These are phyloP conservation scores for Altica lythri DNA, from an alignment of 2,888 invertebrate species.

Conservation along the genomic window DNA sequence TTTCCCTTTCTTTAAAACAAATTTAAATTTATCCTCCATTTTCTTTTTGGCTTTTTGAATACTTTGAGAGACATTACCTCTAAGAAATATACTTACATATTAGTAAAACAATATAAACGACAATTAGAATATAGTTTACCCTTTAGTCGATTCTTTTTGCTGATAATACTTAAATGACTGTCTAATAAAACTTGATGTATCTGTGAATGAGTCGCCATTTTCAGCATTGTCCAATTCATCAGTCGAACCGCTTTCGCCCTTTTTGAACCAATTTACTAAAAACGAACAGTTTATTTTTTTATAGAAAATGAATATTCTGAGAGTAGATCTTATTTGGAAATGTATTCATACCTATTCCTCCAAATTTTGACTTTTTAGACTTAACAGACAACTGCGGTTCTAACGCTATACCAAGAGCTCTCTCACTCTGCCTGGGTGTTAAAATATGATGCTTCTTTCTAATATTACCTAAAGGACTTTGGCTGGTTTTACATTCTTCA, in stretches of 20 bases:
- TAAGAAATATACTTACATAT: slow-evolving; percentile 14
- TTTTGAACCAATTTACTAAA: slow-evolving; percentile 64
- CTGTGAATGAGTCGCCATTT: slow-evolving; percentile 54
- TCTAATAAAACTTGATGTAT: slow-evolving; percentile 57
- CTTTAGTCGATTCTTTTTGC: slow-evolving; percentile 37
- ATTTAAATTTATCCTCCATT: slow-evolving; percentile 87
- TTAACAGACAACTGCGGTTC: slow-evolving; percentile 56
- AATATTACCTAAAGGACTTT: slow-evolving; percentile 77
- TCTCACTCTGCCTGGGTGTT: slow-evolving; percentile 84
- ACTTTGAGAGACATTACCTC: slow-evolving; percentile 66
- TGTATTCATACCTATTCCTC: slow-evolving; percentile 71
- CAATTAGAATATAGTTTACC: not conserved
- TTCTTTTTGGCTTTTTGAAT: slow-evolving; percentile 82
- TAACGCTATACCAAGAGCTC: slow-evolving; percentile 68
- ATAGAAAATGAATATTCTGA: no score
- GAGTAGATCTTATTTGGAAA: no score
- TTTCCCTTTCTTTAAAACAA: slow-evolving; percentile 83
- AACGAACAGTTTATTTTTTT: no score
- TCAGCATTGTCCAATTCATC: slow-evolving; percentile 63
- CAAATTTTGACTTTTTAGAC: slow-evolving; percentile 65
- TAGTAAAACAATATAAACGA: not conserved
- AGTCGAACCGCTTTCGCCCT: slow-evolving; percentile 56
- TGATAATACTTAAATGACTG: slow-evolving; percentile 59
- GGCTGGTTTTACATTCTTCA: slow-evolving; percentile 75
- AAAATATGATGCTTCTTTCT: slow-evolving; percentile 76